Percentiles rank a stretch among this genome's conserved stretches.
phyloP scores from a whole-genome alignment of 2,113 vertebrate species.

The Mola mola region DNA sequence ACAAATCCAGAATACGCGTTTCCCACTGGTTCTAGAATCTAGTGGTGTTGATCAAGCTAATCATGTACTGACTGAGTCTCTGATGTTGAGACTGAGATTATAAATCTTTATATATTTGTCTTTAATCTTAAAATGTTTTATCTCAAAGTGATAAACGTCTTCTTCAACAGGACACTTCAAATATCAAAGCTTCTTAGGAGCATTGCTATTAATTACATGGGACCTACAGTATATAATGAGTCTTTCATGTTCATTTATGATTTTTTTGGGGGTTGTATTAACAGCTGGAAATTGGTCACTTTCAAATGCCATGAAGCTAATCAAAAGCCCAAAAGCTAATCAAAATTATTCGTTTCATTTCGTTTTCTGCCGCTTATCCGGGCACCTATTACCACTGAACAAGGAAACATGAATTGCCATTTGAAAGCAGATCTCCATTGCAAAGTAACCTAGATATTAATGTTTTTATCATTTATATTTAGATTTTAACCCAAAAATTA shows the following conservation, averaged over 20 bases:
- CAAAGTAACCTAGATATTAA: background rate
- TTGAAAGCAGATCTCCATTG: slow-evolving; percentile 20
- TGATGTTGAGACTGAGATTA: too few species aligned
- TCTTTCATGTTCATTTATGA: too few species aligned
- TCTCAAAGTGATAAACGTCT: background rate
- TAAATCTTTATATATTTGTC: too few species aligned
- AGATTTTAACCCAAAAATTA: slow-evolving; percentile 31
- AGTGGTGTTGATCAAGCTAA: too few species aligned
- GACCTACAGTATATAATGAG: too few species aligned
- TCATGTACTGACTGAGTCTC: too few species aligned
- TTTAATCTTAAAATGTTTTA: too few species aligned
- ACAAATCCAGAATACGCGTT: background rate
- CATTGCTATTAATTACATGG: too few species aligned
- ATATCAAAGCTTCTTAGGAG: slow-evolving; percentile 30
- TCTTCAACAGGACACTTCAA: slow-evolving; percentile 18
- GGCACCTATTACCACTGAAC: background rate
- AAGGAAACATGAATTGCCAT: slow-evolving; percentile 26
- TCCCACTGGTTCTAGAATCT: background rate
- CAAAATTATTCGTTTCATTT: too few species aligned
- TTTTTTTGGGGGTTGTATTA: too few species aligned
- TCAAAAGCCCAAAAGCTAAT: too few species aligned
- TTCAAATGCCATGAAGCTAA: slow-evolving; percentile 11
- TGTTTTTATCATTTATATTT: slow-evolving; percentile 5
- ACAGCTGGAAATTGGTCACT: background rate
- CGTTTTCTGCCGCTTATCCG: too few species aligned